These are phyloP conservation scores for Syngnathus floridae DNA, from an alignment of 2,113 vertebrate species.

Conservation along the genomic window DNA sequence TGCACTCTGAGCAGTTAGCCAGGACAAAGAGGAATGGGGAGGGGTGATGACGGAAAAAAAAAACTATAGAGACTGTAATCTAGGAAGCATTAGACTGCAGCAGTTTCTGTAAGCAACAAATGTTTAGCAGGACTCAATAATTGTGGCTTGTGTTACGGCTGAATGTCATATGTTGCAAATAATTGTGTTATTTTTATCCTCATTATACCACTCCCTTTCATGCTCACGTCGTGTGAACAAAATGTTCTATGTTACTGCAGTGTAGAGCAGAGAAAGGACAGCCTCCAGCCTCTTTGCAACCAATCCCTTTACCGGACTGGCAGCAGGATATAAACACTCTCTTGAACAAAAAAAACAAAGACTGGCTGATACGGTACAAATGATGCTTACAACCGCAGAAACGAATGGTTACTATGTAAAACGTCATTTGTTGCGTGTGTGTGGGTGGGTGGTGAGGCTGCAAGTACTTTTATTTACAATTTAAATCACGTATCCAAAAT, in stretches of 20 bases:
- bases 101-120: neutral
- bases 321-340: constrained; percentile 16
- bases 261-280: constrained; percentile 37
- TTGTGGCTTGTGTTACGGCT: neutral
- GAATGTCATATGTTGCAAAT: neutral
- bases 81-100: neutral
- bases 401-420: neutral
- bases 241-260: constrained; percentile 64
- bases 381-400: neutral
- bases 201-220: neutral
- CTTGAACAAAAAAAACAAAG: constrained; percentile 6
- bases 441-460: neutral
- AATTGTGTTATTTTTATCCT: neutral
- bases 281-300: constrained; percentile 32
- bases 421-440: neutral
- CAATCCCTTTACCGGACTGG: constrained; percentile 36
- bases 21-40: constrained; percentile 32
- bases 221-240: constrained; percentile 44
- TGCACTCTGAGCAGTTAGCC: constrained; percentile 32
- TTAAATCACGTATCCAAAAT: too few relatives aligned
- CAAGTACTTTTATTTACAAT: too few relatives aligned
- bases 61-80: neutral
- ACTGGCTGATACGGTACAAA: constrained; percentile 18
- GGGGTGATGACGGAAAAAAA: constrained; percentile 4
- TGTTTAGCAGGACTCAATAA: neutral